Percentiles rank a stretch among this genome's conserved stretches.
phyloP scores from a whole-genome alignment of 2,797 vertebrate species.

The Borostomias antarcticus region DNA sequence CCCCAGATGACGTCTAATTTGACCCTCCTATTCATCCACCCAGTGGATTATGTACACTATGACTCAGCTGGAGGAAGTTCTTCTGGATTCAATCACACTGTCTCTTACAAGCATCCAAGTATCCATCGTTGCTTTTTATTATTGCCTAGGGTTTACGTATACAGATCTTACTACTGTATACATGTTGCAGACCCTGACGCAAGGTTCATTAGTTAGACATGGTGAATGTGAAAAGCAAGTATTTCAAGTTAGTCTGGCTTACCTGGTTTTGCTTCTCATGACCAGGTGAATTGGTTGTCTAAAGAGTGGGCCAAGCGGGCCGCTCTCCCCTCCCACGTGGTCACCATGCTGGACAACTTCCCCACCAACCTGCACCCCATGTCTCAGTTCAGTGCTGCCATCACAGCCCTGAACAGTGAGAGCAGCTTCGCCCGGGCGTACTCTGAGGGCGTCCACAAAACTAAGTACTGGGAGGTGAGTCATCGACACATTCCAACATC shows the following conservation, averaged over 20 bases:
- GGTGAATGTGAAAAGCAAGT: no score
- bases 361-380: slow-evolving; percentile 97
- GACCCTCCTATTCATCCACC: background rate
- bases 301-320: slow-evolving; percentile 95
- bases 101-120: background rate
- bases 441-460: slow-evolving; percentile 88
- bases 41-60: background rate
- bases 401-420: slow-evolving; percentile 97
- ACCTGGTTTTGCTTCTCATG: background rate
- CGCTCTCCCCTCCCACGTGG: slow-evolving; percentile 93
- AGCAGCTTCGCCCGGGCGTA: slow-evolving; percentile 93
- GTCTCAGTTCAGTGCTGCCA: slow-evolving; percentile 94
- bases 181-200: no score
- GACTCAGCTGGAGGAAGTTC: background rate
- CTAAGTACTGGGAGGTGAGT: slow-evolving; percentile 97
- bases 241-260: background rate
- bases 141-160: no score
- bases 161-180: no score
- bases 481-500: background rate
- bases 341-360: slow-evolving; percentile 98
- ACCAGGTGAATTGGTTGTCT: slow-evolving; percentile 90
- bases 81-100: background rate
- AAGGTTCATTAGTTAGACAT: no score
- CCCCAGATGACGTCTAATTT: background rate
- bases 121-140: background rate